Evolutionary conservation across 2,797 vertebrate species (phyloP).

Genomic region (Oryzias sinensis): DNA sequence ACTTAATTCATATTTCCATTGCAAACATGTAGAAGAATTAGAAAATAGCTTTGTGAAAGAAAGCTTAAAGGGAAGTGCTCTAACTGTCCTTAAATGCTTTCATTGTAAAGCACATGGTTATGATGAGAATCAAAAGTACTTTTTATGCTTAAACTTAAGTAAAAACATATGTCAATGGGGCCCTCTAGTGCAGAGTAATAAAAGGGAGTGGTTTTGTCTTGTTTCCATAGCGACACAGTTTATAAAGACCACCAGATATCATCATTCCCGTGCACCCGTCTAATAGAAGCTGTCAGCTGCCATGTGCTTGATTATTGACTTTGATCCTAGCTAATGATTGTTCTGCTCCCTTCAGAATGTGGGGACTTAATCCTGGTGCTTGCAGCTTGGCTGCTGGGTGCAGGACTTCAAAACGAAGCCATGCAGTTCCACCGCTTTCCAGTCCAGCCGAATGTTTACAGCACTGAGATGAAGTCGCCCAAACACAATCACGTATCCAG

Average conservation of each 20-base stretch:
- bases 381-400: conserved; percentile 17
- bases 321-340: conserved; percentile 52
- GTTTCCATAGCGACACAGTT: conserved; percentile 43
- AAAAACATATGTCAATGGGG: too few relatives aligned
- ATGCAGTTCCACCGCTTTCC: conserved; percentile 22
- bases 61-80: too few relatives aligned
- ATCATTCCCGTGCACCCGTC: conserved; percentile 17
- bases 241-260: conserved; percentile 20
- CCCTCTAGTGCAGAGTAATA: too few relatives aligned
- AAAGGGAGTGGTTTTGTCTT: conserved; percentile 20
- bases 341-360: conserved; percentile 24
- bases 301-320: conserved; percentile 48
- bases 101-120: too few relatives aligned
- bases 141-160: too few relatives aligned
- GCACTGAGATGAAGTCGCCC: conserved; percentile 30
- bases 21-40: too few relatives aligned
- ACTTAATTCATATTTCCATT: too few relatives aligned
- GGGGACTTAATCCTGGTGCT: conserved; percentile 26
- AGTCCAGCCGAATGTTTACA: conserved; percentile 37
- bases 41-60: too few relatives aligned
- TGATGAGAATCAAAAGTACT: too few relatives aligned
- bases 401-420: conserved; percentile 17
- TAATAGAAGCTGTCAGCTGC: conserved; percentile 56
- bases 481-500: conserved; percentile 38
- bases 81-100: too few relatives aligned